Percentiles rank a stretch among this genome's conserved stretches.
Conservation (phyloP, 2,113 vertebrate genomes). For the Pelusios castaneus region DNA sequence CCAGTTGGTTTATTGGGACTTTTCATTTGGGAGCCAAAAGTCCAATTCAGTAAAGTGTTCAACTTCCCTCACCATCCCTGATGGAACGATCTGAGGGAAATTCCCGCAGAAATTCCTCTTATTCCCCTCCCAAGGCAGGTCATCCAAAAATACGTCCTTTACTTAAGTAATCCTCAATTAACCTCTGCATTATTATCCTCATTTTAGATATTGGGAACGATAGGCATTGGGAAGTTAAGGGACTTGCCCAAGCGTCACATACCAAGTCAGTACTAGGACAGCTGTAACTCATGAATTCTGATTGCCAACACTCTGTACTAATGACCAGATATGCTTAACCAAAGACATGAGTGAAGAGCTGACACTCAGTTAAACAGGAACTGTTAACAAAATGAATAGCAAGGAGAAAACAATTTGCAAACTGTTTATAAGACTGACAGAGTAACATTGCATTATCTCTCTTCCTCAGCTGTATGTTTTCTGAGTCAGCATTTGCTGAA, state of each 20-base stretch:
- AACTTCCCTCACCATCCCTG: not conserved
- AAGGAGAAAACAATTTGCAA: conserved; percentile 10
- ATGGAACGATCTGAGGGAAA: not conserved
- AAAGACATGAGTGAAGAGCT: conserved; percentile 16
- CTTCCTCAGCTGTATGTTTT: conserved; percentile 75
- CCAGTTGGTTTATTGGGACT: not conserved
- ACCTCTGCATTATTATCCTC: not conserved
- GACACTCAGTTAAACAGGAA: conserved; percentile 48
- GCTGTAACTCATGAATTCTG: not conserved
- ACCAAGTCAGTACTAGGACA: not conserved
- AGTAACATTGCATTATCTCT: conserved; percentile 72
- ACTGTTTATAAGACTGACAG: conserved; percentile 66
- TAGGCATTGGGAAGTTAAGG: not conserved
- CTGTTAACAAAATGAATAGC: not conserved
- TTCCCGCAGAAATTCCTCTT: not conserved
- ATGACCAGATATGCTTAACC: not conserved
- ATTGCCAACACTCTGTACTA: not conserved
- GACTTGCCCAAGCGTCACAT: not conserved
- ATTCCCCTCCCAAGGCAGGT: not conserved
- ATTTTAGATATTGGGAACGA: not conserved
- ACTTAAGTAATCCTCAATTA: not conserved
- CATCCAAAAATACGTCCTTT: not conserved
- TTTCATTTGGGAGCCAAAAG: not conserved
- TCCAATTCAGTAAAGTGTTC: not conserved
- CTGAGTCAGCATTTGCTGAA: conserved; percentile 80